Conservation (phyloP, 2,888 invertebrate species). For the Syrphus vitripennis region DNA sequence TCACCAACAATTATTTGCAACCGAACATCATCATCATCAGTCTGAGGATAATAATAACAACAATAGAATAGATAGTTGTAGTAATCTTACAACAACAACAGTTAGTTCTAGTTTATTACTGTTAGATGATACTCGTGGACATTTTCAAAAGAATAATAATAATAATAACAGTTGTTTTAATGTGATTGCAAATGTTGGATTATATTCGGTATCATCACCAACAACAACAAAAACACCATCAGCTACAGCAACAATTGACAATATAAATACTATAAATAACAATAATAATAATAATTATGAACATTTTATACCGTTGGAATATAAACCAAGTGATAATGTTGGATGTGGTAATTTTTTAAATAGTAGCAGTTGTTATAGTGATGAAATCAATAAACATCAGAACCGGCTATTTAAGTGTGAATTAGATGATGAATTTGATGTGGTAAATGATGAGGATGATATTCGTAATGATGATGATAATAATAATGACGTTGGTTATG, state of each 20-base stretch:
- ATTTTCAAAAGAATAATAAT: conserved; percentile 43
- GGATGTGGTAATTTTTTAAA: conserved; percentile 58
- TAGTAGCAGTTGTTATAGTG: conserved; percentile 17
- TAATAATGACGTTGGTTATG: conserved; percentile 32
- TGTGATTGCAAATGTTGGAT: conserved; percentile 29
- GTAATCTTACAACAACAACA: conserved; percentile 13
- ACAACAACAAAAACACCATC: no score
- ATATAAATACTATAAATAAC: not conserved
- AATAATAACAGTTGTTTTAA: not conserved
- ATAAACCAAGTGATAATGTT: conserved; percentile 30
- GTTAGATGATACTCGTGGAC: conserved; percentile 49
- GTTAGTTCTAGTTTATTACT: conserved; percentile 35
- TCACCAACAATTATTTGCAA: not conserved
- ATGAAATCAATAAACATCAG: conserved; percentile 51
- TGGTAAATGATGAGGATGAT: conserved; percentile 24
- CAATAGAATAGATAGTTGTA: conserved; percentile 14
- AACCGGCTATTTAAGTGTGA: conserved; percentile 68
- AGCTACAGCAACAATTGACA: not conserved
- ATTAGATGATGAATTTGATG: conserved; percentile 37
- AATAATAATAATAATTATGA: conserved; percentile 44
- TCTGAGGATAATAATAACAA: conserved; percentile 47
- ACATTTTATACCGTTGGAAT: conserved; percentile 57
- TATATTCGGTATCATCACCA: conserved; percentile 24
- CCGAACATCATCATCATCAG: no score
- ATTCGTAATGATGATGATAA: conserved; percentile 4